phyloP scores from a whole-genome alignment of 2,113 vertebrate species.

The Glareola pratincola region DNA sequence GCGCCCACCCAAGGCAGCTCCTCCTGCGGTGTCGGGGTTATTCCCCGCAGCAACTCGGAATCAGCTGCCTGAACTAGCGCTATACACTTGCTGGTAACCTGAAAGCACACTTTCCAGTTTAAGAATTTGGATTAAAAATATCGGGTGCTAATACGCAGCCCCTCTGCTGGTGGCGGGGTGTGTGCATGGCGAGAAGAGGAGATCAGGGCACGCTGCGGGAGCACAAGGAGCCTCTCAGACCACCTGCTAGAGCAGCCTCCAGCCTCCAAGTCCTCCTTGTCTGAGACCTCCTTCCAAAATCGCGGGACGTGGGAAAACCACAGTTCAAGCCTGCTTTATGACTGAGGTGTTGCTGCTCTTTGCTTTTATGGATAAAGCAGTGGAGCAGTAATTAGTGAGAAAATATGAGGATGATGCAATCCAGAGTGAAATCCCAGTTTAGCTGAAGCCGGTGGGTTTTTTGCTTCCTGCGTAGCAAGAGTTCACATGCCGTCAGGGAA shows the following conservation, averaged over 20 bases:
- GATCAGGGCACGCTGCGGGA: not conserved
- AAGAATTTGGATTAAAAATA: not conserved
- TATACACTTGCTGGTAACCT: not conserved
- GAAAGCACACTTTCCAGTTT: not conserved
- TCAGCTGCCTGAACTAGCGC: not conserved
- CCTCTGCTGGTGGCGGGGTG: not conserved
- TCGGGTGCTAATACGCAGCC: not conserved
- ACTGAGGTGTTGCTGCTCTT: not conserved
- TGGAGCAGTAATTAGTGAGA: not conserved
- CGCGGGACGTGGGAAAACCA: not conserved
- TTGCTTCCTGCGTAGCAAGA: not conserved
- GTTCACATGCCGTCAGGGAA: not conserved
- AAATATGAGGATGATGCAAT: not conserved
- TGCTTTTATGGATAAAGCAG: not conserved
- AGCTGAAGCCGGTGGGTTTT: not conserved
- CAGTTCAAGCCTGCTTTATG: not conserved
- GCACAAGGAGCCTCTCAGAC: not conserved
- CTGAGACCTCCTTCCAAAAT: not conserved
- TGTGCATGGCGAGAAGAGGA: not conserved
- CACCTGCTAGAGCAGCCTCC: accelerated
- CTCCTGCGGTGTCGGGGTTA: not conserved
- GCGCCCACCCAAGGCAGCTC: not conserved
- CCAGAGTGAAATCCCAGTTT: not conserved
- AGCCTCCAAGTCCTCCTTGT: not conserved
- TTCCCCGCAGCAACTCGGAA: not conserved